Evolutionary conservation across 2,888 invertebrate species (phyloP).

Genomic region (Xestoiulus laeticollis): DNA sequence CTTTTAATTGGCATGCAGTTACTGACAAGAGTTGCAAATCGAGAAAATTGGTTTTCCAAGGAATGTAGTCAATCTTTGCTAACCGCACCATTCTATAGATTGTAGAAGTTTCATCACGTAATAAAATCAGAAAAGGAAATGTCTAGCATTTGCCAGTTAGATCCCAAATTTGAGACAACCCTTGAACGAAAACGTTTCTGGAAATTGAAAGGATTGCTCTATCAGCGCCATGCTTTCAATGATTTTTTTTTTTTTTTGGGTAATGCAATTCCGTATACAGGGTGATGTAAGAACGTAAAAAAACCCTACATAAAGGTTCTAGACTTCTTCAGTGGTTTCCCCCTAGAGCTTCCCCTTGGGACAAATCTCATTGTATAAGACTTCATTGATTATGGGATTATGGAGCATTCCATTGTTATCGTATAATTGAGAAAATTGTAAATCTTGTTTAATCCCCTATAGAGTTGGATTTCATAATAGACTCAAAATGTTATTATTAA

Average conservation of each 20-base stretch:
- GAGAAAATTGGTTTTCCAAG: constrained; percentile 5
- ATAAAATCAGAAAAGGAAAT: constrained; percentile 34
- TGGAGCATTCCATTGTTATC: too few relatives aligned
- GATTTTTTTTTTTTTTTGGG: neutral
- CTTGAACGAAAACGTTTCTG: neutral
- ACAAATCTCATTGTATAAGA: too few relatives aligned
- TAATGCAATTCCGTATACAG: neutral
- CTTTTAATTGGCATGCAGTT: neutral
- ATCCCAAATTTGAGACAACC: neutral
- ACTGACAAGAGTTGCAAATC: neutral
- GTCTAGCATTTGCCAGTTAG: neutral
- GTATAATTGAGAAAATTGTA: too few relatives aligned
- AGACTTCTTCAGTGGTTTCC: too few relatives aligned
- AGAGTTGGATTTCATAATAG: too few relatives aligned
- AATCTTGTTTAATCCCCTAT: too few relatives aligned
- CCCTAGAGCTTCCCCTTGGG: too few relatives aligned
- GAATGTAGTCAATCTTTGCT: constrained; percentile 23
- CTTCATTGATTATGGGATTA: too few relatives aligned
- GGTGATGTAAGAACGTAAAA: neutral
- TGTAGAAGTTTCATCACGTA: neutral
- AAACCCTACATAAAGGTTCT: too few relatives aligned
- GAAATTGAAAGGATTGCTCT: constrained; percentile 4
- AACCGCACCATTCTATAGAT: neutral
- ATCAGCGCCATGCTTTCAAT: neutral
- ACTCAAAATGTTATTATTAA: too few relatives aligned